Percentiles rank a stretch among this genome's conserved stretches.
phyloP scores from a whole-genome alignment of 2,888 invertebrate species.

The Idaea biselata region DNA sequence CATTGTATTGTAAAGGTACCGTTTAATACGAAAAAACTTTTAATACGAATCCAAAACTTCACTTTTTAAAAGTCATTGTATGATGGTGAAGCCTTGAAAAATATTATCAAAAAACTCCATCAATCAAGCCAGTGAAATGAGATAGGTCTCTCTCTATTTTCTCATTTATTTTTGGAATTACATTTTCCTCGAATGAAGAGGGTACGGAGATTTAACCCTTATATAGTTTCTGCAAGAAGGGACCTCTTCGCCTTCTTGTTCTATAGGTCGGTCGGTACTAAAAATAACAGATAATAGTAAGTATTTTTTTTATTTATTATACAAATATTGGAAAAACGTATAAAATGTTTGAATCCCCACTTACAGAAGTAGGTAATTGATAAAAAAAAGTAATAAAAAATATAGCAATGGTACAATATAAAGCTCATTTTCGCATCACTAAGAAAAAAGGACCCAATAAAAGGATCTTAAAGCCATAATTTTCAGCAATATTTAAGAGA shows the following conservation, averaged over 20 bases:
- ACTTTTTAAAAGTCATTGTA: neutral
- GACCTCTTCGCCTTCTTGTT: neutral
- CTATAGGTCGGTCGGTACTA: too few species aligned
- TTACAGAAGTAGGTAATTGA: too few species aligned
- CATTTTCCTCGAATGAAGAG: neutral
- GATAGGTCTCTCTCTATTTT: neutral
- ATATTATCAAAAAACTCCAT: neutral
- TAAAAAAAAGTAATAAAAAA: neutral
- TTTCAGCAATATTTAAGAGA: conserved; percentile 22
- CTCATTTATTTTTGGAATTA: neutral
- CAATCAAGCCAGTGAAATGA: neutral
- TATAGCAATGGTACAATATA: neutral
- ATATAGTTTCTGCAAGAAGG: neutral
- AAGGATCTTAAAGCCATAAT: conserved; percentile 20
- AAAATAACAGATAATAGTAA: too few species aligned
- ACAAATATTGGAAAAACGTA: too few species aligned
- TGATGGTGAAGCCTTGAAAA: neutral
- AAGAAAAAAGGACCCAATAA: neutral
- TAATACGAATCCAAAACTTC: neutral
- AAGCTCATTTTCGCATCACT: neutral
- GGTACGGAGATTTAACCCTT: neutral
- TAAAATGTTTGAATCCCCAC: too few species aligned
- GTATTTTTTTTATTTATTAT: too few species aligned
- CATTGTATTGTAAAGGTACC: neutral
- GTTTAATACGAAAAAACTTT: neutral